Conservation (phyloP, 2,113 vertebrate species). For the Hippocampus abdominalis region DNA sequence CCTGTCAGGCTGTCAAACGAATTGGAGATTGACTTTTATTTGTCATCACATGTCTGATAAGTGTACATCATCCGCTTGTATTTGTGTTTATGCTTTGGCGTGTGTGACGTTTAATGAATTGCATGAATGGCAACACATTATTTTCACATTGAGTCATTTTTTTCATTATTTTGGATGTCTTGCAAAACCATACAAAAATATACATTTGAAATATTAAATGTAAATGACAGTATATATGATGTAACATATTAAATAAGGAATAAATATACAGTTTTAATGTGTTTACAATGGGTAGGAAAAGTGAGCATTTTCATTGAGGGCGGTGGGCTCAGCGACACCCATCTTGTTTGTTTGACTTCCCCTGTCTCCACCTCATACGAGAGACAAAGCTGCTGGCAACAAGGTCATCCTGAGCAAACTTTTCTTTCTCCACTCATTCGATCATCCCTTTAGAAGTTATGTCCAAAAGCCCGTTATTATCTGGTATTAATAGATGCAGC, state of each 20-base stretch:
- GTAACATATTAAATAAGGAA: neutral
- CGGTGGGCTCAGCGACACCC: conserved; percentile 3
- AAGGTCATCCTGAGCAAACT: conserved; percentile 71
- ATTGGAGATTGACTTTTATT: neutral
- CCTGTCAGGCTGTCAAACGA: conserved; percentile 13
- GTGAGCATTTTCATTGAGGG: neutral
- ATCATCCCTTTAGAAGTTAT: conserved; percentile 70
- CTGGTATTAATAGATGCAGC: conserved; percentile 98
- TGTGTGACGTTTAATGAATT: neutral
- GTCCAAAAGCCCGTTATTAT: conserved; percentile 90
- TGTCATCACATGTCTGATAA: no score
- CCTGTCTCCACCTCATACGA: conserved; percentile 51
- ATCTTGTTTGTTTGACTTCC: conserved; percentile 45
- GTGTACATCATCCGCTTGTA: no score
- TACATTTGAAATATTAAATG: neutral
- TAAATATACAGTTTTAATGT: neutral
- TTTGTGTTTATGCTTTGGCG: no score
- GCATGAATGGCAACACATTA: neutral
- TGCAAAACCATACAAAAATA: neutral
- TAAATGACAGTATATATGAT: neutral
- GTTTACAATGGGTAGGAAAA: neutral
- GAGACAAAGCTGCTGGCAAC: conserved; percentile 65
- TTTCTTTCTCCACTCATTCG: conserved; percentile 36
- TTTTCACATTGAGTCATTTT: neutral
- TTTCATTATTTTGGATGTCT: neutral